Conservation (phyloP, 2,113 vertebrate genomes). For the Phalacrocorax brasilianus region DNA sequence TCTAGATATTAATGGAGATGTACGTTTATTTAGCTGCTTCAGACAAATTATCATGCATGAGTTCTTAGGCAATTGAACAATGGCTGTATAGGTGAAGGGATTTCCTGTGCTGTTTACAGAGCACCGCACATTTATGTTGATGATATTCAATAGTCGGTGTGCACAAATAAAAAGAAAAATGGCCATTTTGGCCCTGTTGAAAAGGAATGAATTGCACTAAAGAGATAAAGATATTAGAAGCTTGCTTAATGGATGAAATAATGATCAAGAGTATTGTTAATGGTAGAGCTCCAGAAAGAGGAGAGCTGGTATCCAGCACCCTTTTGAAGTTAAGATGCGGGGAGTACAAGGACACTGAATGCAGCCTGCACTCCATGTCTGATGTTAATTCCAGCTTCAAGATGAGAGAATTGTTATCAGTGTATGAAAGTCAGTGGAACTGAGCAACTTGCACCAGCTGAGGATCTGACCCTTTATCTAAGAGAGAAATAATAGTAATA, state of each 20-base stretch:
- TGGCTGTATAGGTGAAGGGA: not conserved
- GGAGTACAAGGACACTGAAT: not conserved
- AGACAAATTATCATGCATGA: not conserved
- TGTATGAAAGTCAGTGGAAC: not conserved
- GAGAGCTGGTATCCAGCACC: not conserved
- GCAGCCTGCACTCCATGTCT: not conserved
- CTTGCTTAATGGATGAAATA: not conserved
- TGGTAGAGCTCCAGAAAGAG: not conserved
- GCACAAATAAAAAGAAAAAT: not conserved
- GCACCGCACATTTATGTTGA: not conserved
- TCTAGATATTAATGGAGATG: not conserved
- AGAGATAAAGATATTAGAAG: not conserved
- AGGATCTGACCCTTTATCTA: not conserved
- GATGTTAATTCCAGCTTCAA: not conserved
- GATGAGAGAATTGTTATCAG: not conserved
- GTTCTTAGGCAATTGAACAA: not conserved
- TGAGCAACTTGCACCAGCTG: not conserved
- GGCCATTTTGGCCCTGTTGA: not conserved
- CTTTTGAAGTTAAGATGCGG: not conserved
- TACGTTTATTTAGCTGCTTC: not conserved
- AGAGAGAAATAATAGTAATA: not conserved
- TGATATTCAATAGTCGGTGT: not conserved
- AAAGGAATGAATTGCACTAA: not conserved
- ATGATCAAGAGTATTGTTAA: not conserved
- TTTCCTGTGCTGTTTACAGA: not conserved